phyloP scores from a whole-genome alignment of 1,140 invertebrate genomes.

The Scaptomyza pallida region DNA sequence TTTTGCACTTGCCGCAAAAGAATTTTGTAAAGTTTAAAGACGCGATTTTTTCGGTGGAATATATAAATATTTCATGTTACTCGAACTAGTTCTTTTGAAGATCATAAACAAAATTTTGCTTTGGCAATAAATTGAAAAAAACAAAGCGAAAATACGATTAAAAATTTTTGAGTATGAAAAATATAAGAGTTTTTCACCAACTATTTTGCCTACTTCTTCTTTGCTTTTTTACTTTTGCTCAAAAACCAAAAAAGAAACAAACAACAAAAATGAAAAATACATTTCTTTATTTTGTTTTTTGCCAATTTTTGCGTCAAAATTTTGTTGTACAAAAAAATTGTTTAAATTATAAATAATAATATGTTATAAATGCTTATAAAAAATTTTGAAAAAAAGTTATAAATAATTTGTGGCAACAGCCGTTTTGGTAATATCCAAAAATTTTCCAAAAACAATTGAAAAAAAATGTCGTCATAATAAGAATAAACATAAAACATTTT shows the following conservation, averaged over 20 bases:
- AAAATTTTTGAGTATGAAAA: conserved; percentile 16
- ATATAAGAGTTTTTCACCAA: conserved; percentile 28
- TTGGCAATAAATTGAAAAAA: conserved; percentile 55
- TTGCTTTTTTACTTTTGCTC: conserved; percentile 36
- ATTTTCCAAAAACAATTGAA: conserved; percentile 33
- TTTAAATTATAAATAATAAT: conserved; percentile 30
- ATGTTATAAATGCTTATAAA: conserved; percentile 50
- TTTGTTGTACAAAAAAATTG: conserved; percentile 53
- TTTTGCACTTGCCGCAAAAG: conserved; percentile 21
- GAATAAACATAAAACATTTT: conserved; percentile 66
- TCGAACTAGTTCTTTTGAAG: conserved; percentile 18
- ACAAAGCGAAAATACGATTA: conserved; percentile 43
- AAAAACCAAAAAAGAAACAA: conserved; percentile 43
- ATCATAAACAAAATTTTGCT: conserved; percentile 40
- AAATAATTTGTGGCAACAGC: conserved; percentile 23
- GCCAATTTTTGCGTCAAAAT: conserved; percentile 50
- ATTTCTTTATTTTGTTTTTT: conserved; percentile 25
- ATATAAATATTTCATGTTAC: conserved; percentile 6
- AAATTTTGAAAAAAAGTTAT: conserved; percentile 69
- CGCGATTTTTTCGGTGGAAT: background rate
- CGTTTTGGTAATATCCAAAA: conserved; percentile 25
- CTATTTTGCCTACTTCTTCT: conserved; percentile 50
- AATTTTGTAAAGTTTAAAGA: conserved; percentile 19
- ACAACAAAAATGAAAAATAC: conserved; percentile 29
- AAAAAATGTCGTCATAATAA: conserved; percentile 29